These are phyloP conservation scores for Caenorhabditis becei DNA, from an alignment of 2,888 invertebrate species.

Conservation along the genomic window DNA sequence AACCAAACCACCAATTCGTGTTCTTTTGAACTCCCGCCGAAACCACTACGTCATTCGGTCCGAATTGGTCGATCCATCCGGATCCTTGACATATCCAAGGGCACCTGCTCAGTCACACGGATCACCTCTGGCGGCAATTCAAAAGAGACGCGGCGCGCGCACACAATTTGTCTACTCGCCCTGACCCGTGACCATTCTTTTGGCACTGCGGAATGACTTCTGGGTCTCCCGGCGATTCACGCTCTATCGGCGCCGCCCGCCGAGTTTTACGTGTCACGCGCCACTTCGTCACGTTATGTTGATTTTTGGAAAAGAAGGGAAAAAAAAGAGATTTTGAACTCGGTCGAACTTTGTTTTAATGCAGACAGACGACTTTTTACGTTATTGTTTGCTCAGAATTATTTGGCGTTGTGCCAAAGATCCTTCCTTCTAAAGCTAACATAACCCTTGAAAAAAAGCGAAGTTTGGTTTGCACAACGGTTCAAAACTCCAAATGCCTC, in stretches of 20 bases:
- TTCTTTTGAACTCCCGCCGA: not conserved
- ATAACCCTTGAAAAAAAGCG: not conserved
- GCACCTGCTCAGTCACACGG: slow-evolving; percentile 23
- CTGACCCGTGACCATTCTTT: slow-evolving; percentile 47
- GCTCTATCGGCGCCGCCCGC: not conserved
- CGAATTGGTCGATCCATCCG: not conserved
- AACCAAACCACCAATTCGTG: too few relatives aligned
- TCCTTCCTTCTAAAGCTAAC: slow-evolving; percentile 10
- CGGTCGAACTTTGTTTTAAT: too few relatives aligned
- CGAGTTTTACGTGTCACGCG: slow-evolving; percentile 28
- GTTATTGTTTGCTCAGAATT: slow-evolving; percentile 34
- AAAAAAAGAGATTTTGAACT: too few relatives aligned
- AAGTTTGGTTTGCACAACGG: slow-evolving; percentile 23
- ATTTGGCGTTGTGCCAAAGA: slow-evolving; percentile 31
- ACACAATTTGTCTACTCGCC: slow-evolving; percentile 21
- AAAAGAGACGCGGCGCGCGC: slow-evolving; percentile 17
- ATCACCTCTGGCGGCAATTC: slow-evolving; percentile 21
- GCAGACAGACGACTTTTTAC: not conserved
- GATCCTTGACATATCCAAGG: slow-evolving; percentile 4
- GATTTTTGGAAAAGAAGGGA: too few relatives aligned
- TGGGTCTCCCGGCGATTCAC: slow-evolving; percentile 15
- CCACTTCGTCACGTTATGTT: not conserved
- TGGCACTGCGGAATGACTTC: slow-evolving; percentile 37
- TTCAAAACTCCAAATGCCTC: slow-evolving; percentile 14
- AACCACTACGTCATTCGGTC: slow-evolving; percentile 5